Evolutionary conservation across 2,113 vertebrate species (phyloP), one percentile per base, ranked within the genome.

Genomic region (Rhinoderma darwinii): DNA sequence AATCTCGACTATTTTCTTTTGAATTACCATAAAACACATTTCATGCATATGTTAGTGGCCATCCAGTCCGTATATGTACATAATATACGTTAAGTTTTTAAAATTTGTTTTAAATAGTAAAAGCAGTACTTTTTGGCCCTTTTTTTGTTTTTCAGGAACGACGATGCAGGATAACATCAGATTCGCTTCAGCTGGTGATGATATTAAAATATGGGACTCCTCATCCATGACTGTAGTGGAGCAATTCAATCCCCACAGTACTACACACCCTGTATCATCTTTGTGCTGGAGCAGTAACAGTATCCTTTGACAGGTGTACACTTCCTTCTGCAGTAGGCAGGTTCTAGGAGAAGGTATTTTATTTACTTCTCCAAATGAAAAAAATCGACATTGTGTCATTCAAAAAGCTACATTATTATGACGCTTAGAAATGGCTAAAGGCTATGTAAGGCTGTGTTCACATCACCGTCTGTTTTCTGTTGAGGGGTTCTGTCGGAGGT

Each of bases 211-310:
- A 91, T 99, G 98, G 98, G 97, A 99, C 89, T 94, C 94, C 0
- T 92, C 92, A 37, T 96, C 97, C 87, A 91, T 99, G 91, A 95
- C 95, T 0, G 89, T 96, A 50, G 90, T 97, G 94, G 97, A 99
- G 90, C 97, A 98, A 91, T 99, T 99, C 89, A 98, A 95, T 90
- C 97, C 97, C 0, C 98, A 99, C 83, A 93, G 88, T 1, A 59
- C 89, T 68, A 89, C 94, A 0, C 95, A 96, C 85, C 95, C 96
- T 20, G 91, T 99, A 18, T 94, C 94, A 77, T 97, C 96, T 14
- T 89, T 97, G 4, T 98, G 96, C 92, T 99, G 97, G 97, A 96
- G 96, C 93, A 95, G 93, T 93, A 98, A 96, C 90, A 99, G 96
- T 99, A 99, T 99, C 98, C 97, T 98, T 95, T 37, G 66, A 74